Base-by-base conservation (phyloP, 2,888 invertebrate genomes). In the Cerastoderma edule region DNA sequence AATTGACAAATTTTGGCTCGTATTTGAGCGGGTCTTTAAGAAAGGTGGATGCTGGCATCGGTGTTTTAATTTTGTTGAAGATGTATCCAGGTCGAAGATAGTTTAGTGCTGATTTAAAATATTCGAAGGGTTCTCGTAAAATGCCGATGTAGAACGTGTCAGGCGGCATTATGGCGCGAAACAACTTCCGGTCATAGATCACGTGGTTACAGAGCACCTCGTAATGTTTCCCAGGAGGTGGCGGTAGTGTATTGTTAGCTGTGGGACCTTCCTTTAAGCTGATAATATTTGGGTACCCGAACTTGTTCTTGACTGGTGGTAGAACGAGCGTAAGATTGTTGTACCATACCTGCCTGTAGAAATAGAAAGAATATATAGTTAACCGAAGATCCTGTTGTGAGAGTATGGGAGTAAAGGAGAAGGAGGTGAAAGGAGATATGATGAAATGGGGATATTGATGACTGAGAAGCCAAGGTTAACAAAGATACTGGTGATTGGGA, bases 181-280 rank as follows among this genome's bases (percentile, higher is more conserved):
- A 81, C 19, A 64, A 65, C 2, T 67, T 67, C 28, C 76, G 65
- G 27, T 80, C 72, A 54, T 84, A 84, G 10, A 84, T 70, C 72
- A 84, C 83, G 74, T 84, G 84, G 56, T 83, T 80, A 54, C 84
- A 84, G 16, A 84, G 56, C 10, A 84, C 71, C 24, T 84, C 84
- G 67, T 72, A 67, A 13, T 64, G 71, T 46, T 72, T 79, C 0
- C 79, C 79, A 8, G 24, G 24, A 13, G 79, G 77, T 5, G 75
- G 65, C n/a, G 73, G 74, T 53, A 80, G 66, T 10, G 75, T 75
- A 30, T 81, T 80, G 27, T 73, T 75, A 19, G 54, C n/a, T 1
- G 16, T 66, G 44, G 81, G 28, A 1, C 68, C 54, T 33, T 79
- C 80, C 2, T 54, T 60, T 33, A 83, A 70, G 66, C 83, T 84